Conservation (phyloP, 2,113 vertebrate genomes). For the Sceloporus tristichus region DNA sequence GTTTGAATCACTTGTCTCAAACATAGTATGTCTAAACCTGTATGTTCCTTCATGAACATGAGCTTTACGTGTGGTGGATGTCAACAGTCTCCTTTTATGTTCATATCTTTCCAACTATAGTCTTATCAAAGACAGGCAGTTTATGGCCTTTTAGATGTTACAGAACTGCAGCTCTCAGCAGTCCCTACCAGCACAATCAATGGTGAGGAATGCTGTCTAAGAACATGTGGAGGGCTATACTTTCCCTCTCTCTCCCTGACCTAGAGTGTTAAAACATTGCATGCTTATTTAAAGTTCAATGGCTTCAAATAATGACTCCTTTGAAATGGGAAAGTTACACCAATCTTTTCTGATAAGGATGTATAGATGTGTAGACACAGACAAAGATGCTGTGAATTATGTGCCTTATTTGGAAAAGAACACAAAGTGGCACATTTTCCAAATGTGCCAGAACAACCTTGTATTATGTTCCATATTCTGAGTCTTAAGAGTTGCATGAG, state of each 20-base stretch:
- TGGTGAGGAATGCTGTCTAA: too few relatives aligned
- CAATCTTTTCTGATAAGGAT: background rate
- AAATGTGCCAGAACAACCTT: background rate
- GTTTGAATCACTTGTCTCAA: slow-evolving; percentile 26
- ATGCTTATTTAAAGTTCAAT: background rate
- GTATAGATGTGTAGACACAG: background rate
- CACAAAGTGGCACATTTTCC: background rate
- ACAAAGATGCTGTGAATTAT: background rate
- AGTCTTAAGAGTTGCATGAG: background rate
- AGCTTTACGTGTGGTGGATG: background rate
- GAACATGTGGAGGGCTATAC: too few relatives aligned
- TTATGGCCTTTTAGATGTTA: too few relatives aligned
- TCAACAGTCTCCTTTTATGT: background rate
- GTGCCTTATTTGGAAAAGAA: background rate
- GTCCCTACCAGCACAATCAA: too few relatives aligned
- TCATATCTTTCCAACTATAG: background rate
- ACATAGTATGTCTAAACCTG: background rate
- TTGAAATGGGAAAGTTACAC: background rate
- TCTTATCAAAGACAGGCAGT: too few relatives aligned
- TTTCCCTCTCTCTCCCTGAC: too few relatives aligned
- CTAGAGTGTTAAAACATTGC: background rate
- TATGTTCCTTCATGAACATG: background rate
- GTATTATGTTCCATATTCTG: background rate
- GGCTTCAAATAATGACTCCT: background rate
- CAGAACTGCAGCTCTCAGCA: too few relatives aligned